Evolutionary conservation across 2,797 vertebrate genomes (phyloP).

Genomic region (Astyanax mexicanus): DNA sequence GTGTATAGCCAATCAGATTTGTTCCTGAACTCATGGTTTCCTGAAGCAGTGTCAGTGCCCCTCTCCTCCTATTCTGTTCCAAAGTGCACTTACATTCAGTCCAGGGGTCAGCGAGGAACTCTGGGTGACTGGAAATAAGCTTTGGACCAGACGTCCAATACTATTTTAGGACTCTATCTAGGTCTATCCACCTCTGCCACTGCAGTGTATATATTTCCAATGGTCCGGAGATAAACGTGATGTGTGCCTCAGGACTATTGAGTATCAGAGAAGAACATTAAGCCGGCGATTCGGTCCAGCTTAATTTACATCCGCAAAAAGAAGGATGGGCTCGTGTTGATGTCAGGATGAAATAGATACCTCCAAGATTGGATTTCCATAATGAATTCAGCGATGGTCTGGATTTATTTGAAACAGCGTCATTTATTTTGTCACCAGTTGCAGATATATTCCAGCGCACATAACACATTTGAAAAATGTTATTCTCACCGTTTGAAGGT

Average conservation of each 20-base stretch:
- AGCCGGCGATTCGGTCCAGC: conserved; percentile 15
- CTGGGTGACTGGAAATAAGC: conserved; percentile 4
- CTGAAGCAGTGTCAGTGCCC: neutral
- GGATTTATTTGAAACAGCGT: conserved; percentile 61
- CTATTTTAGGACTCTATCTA: conserved; percentile 14
- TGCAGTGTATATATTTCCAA: conserved; percentile 10
- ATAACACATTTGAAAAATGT: conserved; percentile 65
- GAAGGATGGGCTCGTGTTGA: conserved; percentile 28
- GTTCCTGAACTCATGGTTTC: neutral
- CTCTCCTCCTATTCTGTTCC: neutral
- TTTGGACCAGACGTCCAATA: neutral
- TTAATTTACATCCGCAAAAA: conserved; percentile 30
- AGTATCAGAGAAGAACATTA: conserved; percentile 28
- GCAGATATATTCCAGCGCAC: conserved; percentile 61
- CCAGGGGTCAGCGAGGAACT: neutral
- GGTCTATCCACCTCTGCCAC: conserved; percentile 20
- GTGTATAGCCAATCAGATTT: neutral
- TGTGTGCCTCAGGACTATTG: conserved; percentile 33
- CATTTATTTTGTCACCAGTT: conserved; percentile 55
- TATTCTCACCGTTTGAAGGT: conserved; percentile 67
- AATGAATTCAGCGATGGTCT: conserved; percentile 76
- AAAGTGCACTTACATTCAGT: too few species aligned
- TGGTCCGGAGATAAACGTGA: conserved; percentile 24
- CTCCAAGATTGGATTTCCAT: conserved; percentile 68
- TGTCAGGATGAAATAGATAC: conserved; percentile 56